Base-by-base conservation (phyloP, 2,113 vertebrate genomes). In the Siphamia tubifer region DNA sequence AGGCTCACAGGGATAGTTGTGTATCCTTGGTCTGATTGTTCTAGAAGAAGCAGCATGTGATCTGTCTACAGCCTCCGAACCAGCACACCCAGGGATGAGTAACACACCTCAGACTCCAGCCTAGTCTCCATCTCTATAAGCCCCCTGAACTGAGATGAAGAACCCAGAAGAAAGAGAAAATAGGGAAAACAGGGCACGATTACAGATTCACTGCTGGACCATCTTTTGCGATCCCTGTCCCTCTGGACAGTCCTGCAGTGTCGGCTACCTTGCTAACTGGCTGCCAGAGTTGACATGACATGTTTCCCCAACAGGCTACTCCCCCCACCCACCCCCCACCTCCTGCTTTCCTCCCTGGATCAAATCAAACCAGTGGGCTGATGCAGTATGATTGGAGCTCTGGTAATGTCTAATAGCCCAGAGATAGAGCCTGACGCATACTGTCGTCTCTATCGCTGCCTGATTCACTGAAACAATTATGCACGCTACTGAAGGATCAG, bases 291-390 rank as follows among this genome's bases (percentile, higher is more conserved):
- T 44, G 63, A 84, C 81, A 58, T 72, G 68, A 77, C 73, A 69
- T 67, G 69, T 78, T 75, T 75, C 61, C 73, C 81, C 81, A 58
- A 69, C 70, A 73, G 76, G 62, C 53, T 4, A 4, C 2, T 2
- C 16, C 43, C 60, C 42, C 65, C n/a, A n/a, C n/a, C n/a, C n/a
- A n/a, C n/a, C n/a, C n/a, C n/a, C n/a, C n/a, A n/a, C n/a, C n/a
- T n/a, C n/a, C 51, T 49, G 65, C 34, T 19, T 20, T 30, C 73
- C 60, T 68, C 38, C 32, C 27, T 20, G 70, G 51, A 84, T 82
- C 82, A 78, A 75, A 81, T 82, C 79, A 82, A 63, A 75, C 69
- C 70, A 75, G 51, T 65, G 69, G 68, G 39, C 57, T 74, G 74
- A 85, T 81, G 68, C 51, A 65, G 52, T 60, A 42, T 73, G 85